phyloP scores from a whole-genome alignment of 2,888 invertebrate genomes.

The Urechis unicinctus region DNA sequence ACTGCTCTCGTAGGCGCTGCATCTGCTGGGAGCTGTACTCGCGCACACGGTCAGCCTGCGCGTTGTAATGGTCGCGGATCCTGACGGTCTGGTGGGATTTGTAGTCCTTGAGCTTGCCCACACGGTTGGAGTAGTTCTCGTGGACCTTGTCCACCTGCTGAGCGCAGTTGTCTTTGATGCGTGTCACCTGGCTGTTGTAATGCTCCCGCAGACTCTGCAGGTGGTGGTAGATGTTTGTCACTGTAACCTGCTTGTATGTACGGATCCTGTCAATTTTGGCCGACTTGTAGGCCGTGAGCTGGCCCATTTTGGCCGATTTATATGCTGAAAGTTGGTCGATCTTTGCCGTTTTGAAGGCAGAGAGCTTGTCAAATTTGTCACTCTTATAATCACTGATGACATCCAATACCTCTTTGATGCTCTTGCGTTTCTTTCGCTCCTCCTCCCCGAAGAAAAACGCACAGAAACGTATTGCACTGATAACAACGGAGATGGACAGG shows the following conservation, averaged over 20 bases:
- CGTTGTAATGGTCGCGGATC: slow-evolving; percentile 91
- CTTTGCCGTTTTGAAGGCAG: slow-evolving; percentile 39
- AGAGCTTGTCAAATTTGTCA: slow-evolving; percentile 32
- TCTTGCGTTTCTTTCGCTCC: slow-evolving; percentile 57
- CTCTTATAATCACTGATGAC: slow-evolving; percentile 54
- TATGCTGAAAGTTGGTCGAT: slow-evolving; percentile 38
- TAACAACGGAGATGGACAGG: slow-evolving; percentile 69
- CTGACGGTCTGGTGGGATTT: slow-evolving; percentile 83
- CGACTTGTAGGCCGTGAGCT: slow-evolving; percentile 36
- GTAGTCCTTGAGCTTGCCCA: slow-evolving; percentile 83
- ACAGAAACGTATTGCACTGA: slow-evolving; percentile 68
- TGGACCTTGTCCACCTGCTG: slow-evolving; percentile 92
- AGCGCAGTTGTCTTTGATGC: slow-evolving; percentile 87
- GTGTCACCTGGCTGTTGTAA: slow-evolving; percentile 78
- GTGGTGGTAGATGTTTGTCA: slow-evolving; percentile 25
- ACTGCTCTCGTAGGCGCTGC: slow-evolving; percentile 79
- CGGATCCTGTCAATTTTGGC: slow-evolving; percentile 20
- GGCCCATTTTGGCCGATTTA: slow-evolving; percentile 36
- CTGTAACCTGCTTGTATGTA: slow-evolving; percentile 15
- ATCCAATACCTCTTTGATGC: slow-evolving; percentile 81
- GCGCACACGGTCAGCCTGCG: slow-evolving; percentile 86
- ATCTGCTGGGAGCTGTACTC: slow-evolving; percentile 93
- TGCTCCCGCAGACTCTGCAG: slow-evolving; percentile 78
- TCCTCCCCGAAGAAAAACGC: slow-evolving; percentile 59
- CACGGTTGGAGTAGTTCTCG: slow-evolving; percentile 81